Conservation (phyloP, 2,797 vertebrate genomes). For the Poecilia picta region DNA sequence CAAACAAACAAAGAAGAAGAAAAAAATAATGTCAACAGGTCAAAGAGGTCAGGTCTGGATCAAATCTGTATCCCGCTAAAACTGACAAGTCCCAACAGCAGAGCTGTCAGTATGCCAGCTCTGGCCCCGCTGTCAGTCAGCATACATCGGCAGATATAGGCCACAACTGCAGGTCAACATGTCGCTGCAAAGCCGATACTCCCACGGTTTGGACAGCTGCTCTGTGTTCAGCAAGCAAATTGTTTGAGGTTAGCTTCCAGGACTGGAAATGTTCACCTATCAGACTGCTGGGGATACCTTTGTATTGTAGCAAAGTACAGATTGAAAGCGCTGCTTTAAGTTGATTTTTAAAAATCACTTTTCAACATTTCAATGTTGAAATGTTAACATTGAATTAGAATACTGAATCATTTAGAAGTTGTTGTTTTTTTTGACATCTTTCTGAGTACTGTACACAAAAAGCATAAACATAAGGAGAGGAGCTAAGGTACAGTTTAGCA, state of each 20-base stretch:
- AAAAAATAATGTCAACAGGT: slow-evolving; percentile 66
- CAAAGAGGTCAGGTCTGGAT: slow-evolving; percentile 69
- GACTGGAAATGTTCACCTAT: background rate
- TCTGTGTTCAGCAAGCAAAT: slow-evolving; percentile 35
- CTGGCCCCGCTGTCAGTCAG: slow-evolving; percentile 68
- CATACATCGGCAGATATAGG: slow-evolving; percentile 60
- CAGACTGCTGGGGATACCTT: background rate
- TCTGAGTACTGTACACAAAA: background rate
- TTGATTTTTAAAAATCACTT: background rate
- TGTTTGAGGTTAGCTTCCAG: slow-evolving; percentile 22
- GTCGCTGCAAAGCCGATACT: slow-evolving; percentile 43
- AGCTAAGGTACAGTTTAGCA: background rate
- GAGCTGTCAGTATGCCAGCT: slow-evolving; percentile 69
- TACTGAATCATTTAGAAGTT: background rate
- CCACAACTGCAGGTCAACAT: slow-evolving; percentile 52
- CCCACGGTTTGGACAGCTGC: slow-evolving; percentile 54
- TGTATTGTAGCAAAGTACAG: background rate
- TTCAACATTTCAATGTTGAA: background rate
- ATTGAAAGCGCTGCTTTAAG: background rate
- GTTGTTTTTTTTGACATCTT: background rate
- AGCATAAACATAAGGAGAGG: background rate
- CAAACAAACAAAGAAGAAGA: background rate
- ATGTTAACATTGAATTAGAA: background rate
- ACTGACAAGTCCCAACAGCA: slow-evolving; percentile 72
- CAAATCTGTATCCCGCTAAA: slow-evolving; percentile 68